Percentiles rank a stretch among this genome's conserved stretches.
These are phyloP conservation scores for Drosophila mettleri DNA, from an alignment of 2,888 invertebrate species.

Conservation along the genomic window DNA sequence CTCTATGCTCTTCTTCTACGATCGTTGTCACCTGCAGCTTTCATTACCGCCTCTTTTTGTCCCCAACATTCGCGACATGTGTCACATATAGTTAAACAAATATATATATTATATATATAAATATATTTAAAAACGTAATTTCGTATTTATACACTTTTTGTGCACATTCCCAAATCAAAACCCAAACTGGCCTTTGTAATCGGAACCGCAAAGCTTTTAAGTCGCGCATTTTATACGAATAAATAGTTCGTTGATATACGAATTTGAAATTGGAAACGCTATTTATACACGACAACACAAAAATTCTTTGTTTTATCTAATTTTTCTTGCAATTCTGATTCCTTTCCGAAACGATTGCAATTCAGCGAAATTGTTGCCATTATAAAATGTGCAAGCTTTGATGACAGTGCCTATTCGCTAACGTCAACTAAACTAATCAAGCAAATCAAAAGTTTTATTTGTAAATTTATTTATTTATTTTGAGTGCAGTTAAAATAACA, in stretches of 20 bases:
- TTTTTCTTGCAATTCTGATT: neutral
- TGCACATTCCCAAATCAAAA: constrained; percentile 12
- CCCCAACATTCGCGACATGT: constrained; percentile 26
- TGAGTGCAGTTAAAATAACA: neutral
- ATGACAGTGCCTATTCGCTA: constrained; percentile 18
- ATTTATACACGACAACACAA: constrained; percentile 16
- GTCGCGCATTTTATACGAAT: constrained; percentile 36
- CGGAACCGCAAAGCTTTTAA: constrained; percentile 39
- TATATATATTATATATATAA: constrained; percentile 5
- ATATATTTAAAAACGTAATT: constrained; percentile 10
- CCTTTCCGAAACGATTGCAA: constrained; percentile 19
- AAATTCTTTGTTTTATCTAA: constrained; percentile 1
- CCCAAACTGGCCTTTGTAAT: constrained; percentile 18
- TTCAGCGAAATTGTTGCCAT: neutral
- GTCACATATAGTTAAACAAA: constrained; percentile 1
- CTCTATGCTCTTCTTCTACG: constrained; percentile 5
- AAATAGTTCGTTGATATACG: constrained; percentile 25
- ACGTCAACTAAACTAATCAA: neutral
- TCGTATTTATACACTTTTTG: constrained; percentile 37
- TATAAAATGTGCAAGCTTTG: neutral
- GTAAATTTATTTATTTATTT: neutral
- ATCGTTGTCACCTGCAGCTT: constrained; percentile 74
- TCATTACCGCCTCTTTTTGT: constrained; percentile 47
- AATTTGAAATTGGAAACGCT: constrained; percentile 21
- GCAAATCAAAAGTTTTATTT: neutral